Base-by-base conservation (phyloP, 2,888 invertebrate species). In the Drosophila pegasa region DNA sequence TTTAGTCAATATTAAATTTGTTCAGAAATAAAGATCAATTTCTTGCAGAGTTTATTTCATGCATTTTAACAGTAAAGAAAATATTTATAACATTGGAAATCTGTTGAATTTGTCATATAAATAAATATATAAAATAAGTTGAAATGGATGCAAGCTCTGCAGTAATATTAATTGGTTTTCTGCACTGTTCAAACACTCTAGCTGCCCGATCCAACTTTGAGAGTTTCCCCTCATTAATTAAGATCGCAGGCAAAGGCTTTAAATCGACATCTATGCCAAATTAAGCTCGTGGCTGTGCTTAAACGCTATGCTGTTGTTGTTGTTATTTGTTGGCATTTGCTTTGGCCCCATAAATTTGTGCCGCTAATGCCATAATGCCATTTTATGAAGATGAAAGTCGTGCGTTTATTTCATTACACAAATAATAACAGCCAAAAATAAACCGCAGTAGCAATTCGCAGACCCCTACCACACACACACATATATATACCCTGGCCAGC, bases 351-450 rank as follows among this genome's bases (percentile, higher is more conserved):
- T 89, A 86, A 86, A 86, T 86, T 87, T 87, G 67, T 60, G 71
- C 60, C 69, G 82, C 79, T 86, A 89, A 86, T 89, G 82, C 89
- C 75, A 87, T 85, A 85, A 85, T 89, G 71, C 89, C 89, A 75
- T 82, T 86, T 86, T 86, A 86, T 86, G 88, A 87, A 86, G 85
- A 86, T 86, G 85, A 86, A 89, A 86, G 85, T 89, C 89, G 88
- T 82, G 89, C 88, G 89, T 86, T 86, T 86, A 85, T 89, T 89
- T 86, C 88, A 89, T 89, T 86, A 86, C 81, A 87, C 88, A 89
- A 85, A 85, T 87, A 85, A 89, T 85, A 89, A 85, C 74, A 76
- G 71, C 66, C 86, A 69, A 87, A 85, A 78, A 87, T 78, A 85
- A 85, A 76, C 89, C 89, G 74, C 85, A 80, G 67, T 71, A 58